Base-by-base conservation (phyloP, 2,113 vertebrate genomes). In the Xerus inauris region DNA sequence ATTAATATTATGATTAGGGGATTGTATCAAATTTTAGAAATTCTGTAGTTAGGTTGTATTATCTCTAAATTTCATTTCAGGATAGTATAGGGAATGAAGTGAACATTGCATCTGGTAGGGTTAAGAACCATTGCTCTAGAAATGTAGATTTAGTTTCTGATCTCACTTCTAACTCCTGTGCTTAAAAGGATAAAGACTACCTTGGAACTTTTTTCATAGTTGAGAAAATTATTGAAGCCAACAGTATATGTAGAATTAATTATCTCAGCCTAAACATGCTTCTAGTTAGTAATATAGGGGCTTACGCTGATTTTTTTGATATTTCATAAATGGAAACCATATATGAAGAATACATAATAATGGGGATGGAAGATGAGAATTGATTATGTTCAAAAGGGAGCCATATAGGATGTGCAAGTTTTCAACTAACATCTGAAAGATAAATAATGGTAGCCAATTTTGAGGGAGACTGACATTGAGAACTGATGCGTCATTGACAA, bases 371-470 rank as follows among this genome's bases (percentile, higher is more conserved):
- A 96, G 69, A 65, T 85, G 20, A 69, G 20, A 57, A 22, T 86
- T 93, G 76, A 80, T 81, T 94, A 86, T 86, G 26, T 87, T 16
- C 10, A 75, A 32, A 82, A 62, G 59, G 13, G 10, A 77, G 26
- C 57, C 28, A 88, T 38, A 54, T 45, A 69, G 20, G 69, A 13
- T 87, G 24, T 45, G 22, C 26, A 75, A 11, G 54, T 86, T 93
- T 92, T 75, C 65, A 81, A 30, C 71, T 92, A 84, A 89, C 65
- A 83, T 79, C 75, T 91, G 38, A 91, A 77, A 87, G 86, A 64
- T 85, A 45, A 71, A 28, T 71, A 59, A 67, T 59, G 49, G 6
- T 89, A 54, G 47, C 26, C 26, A 75, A 30, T 65, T 73, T 62
- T 22, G 32, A 14, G 62, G 22, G 30, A 4, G 10, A 28, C 47